These are phyloP conservation scores for Hipparchia semele DNA, from an alignment of 2,888 invertebrate species.

Conservation along the genomic window DNA sequence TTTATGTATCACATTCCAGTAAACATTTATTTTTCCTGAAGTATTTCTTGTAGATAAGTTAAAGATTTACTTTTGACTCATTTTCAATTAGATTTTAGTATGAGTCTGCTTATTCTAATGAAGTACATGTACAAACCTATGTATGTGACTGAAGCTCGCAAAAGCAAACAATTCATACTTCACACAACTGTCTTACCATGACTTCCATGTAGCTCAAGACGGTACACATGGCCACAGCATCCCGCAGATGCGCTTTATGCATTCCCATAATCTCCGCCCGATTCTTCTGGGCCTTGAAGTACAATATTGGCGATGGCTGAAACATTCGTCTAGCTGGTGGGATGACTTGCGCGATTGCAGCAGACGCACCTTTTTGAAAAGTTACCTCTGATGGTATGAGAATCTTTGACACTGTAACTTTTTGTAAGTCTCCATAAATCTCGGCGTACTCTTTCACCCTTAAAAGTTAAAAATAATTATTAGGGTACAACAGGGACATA, in stretches of 20 bases:
- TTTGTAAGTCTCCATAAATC: constrained; percentile 87
- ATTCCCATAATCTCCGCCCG: constrained; percentile 90
- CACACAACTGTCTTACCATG: constrained; percentile 43
- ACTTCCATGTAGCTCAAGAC: constrained; percentile 84
- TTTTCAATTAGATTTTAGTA: too few relatives aligned
- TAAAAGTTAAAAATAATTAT: constrained; percentile 41
- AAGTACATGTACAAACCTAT: too few relatives aligned
- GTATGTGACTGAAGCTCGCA: too few relatives aligned
- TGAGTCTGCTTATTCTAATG: too few relatives aligned
- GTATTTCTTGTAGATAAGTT: too few relatives aligned
- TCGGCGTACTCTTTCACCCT: constrained; percentile 87
- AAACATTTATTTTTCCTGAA: too few relatives aligned
- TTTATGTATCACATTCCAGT: too few relatives aligned
- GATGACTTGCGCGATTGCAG: constrained; percentile 85
- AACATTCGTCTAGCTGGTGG: constrained; percentile 83
- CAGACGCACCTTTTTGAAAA: constrained; percentile 88
- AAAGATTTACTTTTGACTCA: too few relatives aligned
- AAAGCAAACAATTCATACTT: too few relatives aligned
- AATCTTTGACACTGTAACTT: constrained; percentile 84
- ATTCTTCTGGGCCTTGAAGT: constrained; percentile 95
- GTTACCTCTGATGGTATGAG: constrained; percentile 87
- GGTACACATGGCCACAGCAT: constrained; percentile 95
- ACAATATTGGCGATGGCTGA: constrained; percentile 91
- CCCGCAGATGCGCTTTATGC: constrained; percentile 92
- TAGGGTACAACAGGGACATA: neutral